These are phyloP conservation scores for Oreortyx pictus DNA, from an alignment of 2,797 vertebrate genomes.

Conservation along the genomic window DNA sequence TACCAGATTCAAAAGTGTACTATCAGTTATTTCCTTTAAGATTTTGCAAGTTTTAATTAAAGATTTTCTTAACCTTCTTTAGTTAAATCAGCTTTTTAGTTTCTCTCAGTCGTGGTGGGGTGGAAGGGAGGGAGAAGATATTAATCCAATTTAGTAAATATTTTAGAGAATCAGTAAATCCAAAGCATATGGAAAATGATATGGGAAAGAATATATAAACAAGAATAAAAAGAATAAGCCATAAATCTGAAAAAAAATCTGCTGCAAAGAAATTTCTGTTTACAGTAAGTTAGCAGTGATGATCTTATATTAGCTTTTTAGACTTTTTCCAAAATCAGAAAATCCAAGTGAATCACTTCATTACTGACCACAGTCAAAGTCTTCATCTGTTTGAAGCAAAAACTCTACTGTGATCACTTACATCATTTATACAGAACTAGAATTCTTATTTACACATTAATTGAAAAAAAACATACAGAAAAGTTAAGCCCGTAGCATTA, in stretches of 20 bases:
- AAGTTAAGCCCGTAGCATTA: background rate
- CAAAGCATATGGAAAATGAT: background rate
- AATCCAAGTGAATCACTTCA: conserved; percentile 1
- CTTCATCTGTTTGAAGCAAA: conserved; percentile 72
- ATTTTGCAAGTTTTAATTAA: conserved; percentile 4
- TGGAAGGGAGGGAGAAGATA: background rate
- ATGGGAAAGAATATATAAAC: background rate
- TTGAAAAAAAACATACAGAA: background rate
- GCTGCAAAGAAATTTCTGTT: background rate
- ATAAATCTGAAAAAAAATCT: background rate
- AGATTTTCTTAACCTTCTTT: background rate
- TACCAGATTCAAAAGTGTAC: background rate
- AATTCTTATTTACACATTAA: conserved; percentile 72
- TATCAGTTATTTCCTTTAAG: background rate
- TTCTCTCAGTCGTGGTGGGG: background rate
- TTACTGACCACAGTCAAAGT: conserved; percentile 65
- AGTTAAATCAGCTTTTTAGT: background rate
- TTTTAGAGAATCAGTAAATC: background rate
- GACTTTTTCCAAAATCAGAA: conserved; percentile 2
- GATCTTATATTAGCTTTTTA: conserved; percentile 49
- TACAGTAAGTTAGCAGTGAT: background rate
- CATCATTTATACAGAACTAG: conserved; percentile 71
- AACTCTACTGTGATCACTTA: conserved; percentile 76
- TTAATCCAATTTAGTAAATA: background rate
- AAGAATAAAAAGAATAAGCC: background rate